Evolutionary conservation across 2,113 vertebrate species (phyloP).

Genomic region (Lepidothrix coronata): DNA sequence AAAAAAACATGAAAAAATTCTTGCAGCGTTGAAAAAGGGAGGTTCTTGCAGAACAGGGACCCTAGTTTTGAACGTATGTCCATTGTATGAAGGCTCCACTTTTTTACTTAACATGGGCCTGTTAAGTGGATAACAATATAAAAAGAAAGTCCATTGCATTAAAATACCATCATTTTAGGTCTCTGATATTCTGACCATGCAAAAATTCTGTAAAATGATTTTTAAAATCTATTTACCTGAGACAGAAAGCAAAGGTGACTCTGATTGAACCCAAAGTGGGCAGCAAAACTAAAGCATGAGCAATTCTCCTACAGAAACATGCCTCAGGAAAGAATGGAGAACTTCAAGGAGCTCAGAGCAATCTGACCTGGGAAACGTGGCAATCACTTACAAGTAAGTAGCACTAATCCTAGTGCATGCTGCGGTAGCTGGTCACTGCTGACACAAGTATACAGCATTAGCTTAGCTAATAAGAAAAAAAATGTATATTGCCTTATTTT

Average conservation of each 20-base stretch:
- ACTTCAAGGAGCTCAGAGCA: not conserved
- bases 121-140: not conserved
- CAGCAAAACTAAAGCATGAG: not conserved
- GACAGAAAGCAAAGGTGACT: not conserved
- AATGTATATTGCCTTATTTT: not conserved
- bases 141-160: not conserved
- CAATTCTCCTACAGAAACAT: rapidly evolving
- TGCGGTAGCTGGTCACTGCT: not conserved
- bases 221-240: not conserved
- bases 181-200: not conserved
- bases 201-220: not conserved
- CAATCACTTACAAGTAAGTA: not conserved
- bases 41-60: not conserved
- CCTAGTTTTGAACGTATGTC: not conserved
- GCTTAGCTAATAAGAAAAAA: not conserved
- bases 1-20: not conserved
- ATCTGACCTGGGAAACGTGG: not conserved
- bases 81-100: not conserved
- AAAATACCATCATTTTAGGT: not conserved
- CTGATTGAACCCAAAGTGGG: not conserved
- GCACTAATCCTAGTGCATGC: not conserved
- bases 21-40: not conserved
- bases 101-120: not conserved
- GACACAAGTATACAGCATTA: not conserved
- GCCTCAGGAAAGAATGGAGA: not conserved